A percentile compares a stretch with the other conserved stretches of the same genome.
phyloP scores from a whole-genome alignment of 2,888 invertebrate species.

The Falcaria lacertinaria region DNA sequence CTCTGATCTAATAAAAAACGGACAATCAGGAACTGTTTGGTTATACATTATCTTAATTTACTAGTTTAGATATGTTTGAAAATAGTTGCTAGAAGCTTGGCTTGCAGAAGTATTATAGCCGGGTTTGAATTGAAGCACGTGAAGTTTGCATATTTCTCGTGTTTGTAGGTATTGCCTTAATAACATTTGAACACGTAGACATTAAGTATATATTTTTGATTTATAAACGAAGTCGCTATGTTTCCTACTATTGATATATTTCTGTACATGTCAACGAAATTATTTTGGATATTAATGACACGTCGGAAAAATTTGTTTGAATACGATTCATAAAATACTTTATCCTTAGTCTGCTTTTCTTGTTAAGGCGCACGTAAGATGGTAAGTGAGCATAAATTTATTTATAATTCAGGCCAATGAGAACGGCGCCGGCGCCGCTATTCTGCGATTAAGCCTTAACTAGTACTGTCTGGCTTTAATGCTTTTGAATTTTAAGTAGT shows the following conservation, averaged over 20 bases:
- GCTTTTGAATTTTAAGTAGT: no score
- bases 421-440: no score
- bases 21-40: slow-evolving; percentile 32
- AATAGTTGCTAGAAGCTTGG: neutral
- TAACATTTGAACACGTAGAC: slow-evolving; percentile 16
- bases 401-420: no score
- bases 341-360: no score
- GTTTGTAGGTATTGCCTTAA: slow-evolving; percentile 16
- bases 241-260: slow-evolving; percentile 9
- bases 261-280: slow-evolving; percentile 18
- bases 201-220: slow-evolving; percentile 19
- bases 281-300: slow-evolving; percentile 3
- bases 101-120: no score
- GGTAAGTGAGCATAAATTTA: no score
- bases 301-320: no score
- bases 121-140: slow-evolving; percentile 15
- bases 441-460: no score
- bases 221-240: slow-evolving; percentile 23
- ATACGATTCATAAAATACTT: no score
- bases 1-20: slow-evolving; percentile 33
- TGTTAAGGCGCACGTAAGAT: no score
- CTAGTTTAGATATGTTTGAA: neutral
- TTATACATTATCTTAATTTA: neutral
- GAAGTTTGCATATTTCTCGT: slow-evolving; percentile 28
- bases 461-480: no score